A percentile compares a stretch with the other conserved stretches of the same genome.
Evolutionary conservation across 2,113 vertebrate genomes (phyloP).

Genomic region (Psilopogon haemacephalus): DNA sequence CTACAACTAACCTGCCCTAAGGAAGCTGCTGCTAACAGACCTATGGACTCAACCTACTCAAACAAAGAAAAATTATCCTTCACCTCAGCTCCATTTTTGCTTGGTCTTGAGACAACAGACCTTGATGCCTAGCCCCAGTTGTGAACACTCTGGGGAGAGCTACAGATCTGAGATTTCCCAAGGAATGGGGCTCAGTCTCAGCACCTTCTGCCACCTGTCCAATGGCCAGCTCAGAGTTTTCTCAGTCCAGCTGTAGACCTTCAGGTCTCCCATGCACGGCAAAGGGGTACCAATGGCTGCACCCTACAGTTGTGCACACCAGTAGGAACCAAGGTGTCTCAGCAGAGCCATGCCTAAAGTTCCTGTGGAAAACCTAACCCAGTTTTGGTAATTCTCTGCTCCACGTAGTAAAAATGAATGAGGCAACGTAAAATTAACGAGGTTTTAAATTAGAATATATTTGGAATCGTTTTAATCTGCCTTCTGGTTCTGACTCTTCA

Average conservation of each 20-base stretch:
- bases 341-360: background rate
- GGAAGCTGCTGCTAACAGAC: background rate
- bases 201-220: background rate
- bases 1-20: background rate
- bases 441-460: background rate
- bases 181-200: background rate
- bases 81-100: background rate
- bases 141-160: background rate
- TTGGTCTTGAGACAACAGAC: background rate
- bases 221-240: background rate
- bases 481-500: conserved; percentile 11
- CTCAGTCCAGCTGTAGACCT: background rate
- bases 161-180: background rate
- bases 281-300: background rate
- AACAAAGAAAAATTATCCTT: background rate
- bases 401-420: background rate
- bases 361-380: conserved; percentile 6
- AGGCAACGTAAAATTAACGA: conserved; percentile 11
- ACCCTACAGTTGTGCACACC: fast-evolving
- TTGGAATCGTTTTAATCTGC: conserved; percentile 14
- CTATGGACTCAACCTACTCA: background rate
- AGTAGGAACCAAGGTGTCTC: background rate
- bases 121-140: fast-evolving
- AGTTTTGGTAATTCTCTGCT: background rate
- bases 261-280: background rate